Evolutionary conservation across 1,140 invertebrate genomes (phyloP).

Genomic region (Plutomurus gul): DNA sequence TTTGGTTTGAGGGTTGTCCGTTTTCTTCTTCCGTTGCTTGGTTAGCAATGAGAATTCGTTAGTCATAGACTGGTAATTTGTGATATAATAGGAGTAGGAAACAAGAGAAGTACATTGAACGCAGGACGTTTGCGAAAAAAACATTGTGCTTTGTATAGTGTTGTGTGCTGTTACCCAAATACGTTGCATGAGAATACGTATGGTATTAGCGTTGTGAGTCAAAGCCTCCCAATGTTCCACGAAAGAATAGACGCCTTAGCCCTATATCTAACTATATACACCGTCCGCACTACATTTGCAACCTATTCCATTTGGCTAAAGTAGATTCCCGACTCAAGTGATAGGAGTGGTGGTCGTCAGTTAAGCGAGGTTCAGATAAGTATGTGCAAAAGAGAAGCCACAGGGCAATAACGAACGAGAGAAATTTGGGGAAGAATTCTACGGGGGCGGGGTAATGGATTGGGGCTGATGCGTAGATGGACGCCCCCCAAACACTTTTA

Average conservation of each 20-base stretch:
- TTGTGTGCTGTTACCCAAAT: not conserved
- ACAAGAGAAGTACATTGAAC: not conserved
- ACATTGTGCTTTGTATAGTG: not conserved
- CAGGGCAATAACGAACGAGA: not conserved
- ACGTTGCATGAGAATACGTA: too few species aligned
- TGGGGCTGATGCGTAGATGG: conserved; percentile 33
- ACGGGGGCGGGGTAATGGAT: not conserved
- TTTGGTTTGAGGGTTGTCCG: not conserved
- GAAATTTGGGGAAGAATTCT: not conserved
- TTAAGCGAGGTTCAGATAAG: not conserved
- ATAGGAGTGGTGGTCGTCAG: not conserved
- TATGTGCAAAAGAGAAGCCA: conserved; percentile 2
- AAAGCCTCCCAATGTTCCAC: too few species aligned
- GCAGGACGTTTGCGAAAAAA: conserved; percentile 4
- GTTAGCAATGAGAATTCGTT: not conserved
- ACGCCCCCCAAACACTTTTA: not conserved
- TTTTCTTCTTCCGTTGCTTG: not conserved
- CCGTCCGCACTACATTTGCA: too few species aligned
- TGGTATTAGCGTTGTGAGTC: too few species aligned
- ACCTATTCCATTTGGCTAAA: too few species aligned
- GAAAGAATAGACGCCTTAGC: too few species aligned
- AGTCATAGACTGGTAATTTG: not conserved
- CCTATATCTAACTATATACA: too few species aligned
- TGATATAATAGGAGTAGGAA: not conserved
- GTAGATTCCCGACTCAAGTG: too few species aligned